Percentiles rank a stretch among this genome's conserved stretches.
These are phyloP conservation scores for Berghia stephanieae DNA, from an alignment of 1,140 invertebrate species.

Conservation along the genomic window DNA sequence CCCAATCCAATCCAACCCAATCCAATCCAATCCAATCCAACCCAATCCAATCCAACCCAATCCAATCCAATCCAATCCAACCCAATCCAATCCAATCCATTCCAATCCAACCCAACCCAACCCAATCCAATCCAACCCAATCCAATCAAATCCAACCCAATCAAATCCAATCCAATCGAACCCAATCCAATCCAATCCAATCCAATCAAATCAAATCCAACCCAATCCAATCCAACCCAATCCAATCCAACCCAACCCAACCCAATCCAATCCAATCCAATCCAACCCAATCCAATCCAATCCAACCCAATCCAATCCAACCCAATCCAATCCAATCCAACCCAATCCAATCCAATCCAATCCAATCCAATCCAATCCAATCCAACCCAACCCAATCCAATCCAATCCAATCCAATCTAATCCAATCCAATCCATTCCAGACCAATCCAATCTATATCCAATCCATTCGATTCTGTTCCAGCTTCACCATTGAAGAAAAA, in stretches of 20 bases:
- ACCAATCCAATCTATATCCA: background rate
- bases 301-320: background rate
- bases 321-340: background rate
- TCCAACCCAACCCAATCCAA: conserved; percentile 4
- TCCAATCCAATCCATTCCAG: background rate
- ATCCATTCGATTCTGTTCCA: background rate
- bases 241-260: background rate
- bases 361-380: conserved; percentile 8
- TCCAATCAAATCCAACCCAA: too few species aligned
- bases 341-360: conserved; percentile 4
- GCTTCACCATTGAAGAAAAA: too few species aligned
- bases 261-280: conserved; percentile 1
- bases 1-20: background rate
- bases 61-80: background rate
- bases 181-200: too few species aligned
- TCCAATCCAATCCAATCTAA: conserved; percentile 3
- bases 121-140: background rate
- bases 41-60: background rate
- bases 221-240: background rate
- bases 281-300: conserved; percentile 12
- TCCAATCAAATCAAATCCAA: background rate
- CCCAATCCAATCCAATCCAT: background rate
- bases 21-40: background rate
- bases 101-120: conserved; percentile 15
- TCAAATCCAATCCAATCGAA: too few species aligned